phyloP scores from a whole-genome alignment of 2,888 invertebrate species.

The Lamproptera curius region DNA sequence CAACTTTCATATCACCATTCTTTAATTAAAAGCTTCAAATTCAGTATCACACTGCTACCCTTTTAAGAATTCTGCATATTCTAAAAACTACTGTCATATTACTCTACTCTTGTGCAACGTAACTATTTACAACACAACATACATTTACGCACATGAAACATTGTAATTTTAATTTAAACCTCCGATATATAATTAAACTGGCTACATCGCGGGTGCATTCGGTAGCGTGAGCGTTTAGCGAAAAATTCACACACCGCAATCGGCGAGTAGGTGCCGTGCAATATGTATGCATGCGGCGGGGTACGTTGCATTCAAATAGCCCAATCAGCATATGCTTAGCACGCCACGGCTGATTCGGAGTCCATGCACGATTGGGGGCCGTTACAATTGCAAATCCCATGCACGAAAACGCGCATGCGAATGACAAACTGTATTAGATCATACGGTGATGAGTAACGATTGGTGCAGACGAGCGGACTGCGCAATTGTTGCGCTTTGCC shows the following conservation, averaged over 20 bases:
- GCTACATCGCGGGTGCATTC: no score
- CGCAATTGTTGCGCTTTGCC: no score
- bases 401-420: constrained; percentile 19
- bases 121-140: no score
- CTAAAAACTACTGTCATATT: no score
- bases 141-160: no score
- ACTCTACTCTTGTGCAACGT: no score
- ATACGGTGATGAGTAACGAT: constrained; percentile 12
- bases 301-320: constrained; percentile 12
- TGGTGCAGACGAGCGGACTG: constrained; percentile 1
- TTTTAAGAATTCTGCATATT: no score
- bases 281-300: constrained; percentile 11
- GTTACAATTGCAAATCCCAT: constrained; percentile 17
- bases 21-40: no score
- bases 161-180: no score
- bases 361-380: constrained; percentile 8
- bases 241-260: constrained; percentile 2
- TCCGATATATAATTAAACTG: no score
- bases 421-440: constrained; percentile 19
- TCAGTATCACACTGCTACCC: no score
- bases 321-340: constrained; percentile 16
- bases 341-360: constrained; percentile 9
- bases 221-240: neutral
- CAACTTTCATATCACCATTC: no score
- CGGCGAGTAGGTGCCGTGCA: constrained; percentile 5